Percentiles rank a stretch among this genome's conserved stretches.
Conservation (phyloP, 2,888 invertebrate genomes). For the Podotricha telesiphe region DNA sequence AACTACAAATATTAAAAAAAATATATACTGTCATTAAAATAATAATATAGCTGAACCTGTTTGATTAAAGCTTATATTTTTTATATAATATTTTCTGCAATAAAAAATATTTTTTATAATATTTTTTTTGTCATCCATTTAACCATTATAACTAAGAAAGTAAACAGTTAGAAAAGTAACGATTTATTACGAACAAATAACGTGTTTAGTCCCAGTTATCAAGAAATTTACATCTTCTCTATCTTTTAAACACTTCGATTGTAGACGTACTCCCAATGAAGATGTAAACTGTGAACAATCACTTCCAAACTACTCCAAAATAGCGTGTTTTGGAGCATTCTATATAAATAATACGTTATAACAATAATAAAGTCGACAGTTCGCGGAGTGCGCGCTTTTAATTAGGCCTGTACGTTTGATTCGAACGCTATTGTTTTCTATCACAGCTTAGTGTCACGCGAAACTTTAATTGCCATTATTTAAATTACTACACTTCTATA, state of each 20-base stretch:
- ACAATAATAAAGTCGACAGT: conserved; percentile 43
- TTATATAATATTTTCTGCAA: not conserved
- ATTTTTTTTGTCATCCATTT: not conserved
- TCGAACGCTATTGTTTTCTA: conserved; percentile 30
- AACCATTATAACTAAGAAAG: not conserved
- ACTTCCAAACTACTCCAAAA: not conserved
- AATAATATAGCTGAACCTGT: not conserved
- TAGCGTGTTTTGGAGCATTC: conserved; percentile 1
- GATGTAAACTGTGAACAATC: too few species aligned
- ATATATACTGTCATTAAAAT: not conserved
- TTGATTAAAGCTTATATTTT: not conserved
- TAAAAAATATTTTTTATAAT: not conserved
- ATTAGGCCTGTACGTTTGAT: conserved; percentile 35
- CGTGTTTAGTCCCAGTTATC: too few species aligned
- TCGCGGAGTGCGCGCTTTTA: conserved; percentile 39
- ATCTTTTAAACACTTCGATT: too few species aligned
- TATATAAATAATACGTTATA: conserved; percentile 36
- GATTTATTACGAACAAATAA: too few species aligned
- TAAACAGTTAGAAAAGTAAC: too few species aligned
- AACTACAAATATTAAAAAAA: not conserved
- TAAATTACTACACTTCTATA: not conserved
- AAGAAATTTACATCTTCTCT: too few species aligned
- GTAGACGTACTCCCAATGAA: too few species aligned
- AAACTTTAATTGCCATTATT: conserved; percentile 25
- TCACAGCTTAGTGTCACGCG: conserved; percentile 24